phyloP scores from a whole-genome alignment of 2,113 vertebrate genomes.

The Sardina pilchardus region DNA sequence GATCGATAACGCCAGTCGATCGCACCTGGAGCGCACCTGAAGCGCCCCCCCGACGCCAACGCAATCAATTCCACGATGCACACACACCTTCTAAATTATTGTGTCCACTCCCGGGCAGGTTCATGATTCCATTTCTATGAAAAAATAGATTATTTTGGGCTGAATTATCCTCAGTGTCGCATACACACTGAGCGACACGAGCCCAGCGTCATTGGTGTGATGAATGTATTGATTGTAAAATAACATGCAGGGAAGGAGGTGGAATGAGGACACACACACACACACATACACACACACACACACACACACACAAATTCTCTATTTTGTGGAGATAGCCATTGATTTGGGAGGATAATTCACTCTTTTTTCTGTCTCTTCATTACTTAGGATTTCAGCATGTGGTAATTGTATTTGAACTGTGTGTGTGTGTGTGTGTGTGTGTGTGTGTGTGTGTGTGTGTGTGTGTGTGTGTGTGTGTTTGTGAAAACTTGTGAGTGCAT shows the following conservation, averaged over 20 bases:
- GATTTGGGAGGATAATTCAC: background rate
- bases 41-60: too few species aligned
- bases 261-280: background rate
- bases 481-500: too few species aligned
- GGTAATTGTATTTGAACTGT: background rate
- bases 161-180: background rate
- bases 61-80: too few species aligned
- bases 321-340: background rate
- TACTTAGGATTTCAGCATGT: background rate
- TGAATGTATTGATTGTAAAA: background rate
- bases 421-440: background rate
- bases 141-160: background rate
- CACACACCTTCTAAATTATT: background rate
- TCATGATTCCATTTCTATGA: background rate
- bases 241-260: background rate
- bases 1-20: background rate
- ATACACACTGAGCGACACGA: background rate
- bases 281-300: too few species aligned
- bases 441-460: too few species aligned
- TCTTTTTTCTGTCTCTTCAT: background rate
- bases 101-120: background rate
- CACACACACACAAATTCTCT: background rate
- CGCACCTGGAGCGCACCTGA: too few species aligned
- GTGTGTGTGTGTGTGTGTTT: too few species aligned
- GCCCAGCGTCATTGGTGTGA: background rate